These are phyloP conservation scores for Drosophila guanche DNA, from an alignment of 1,140 invertebrate genomes.

Conservation along the genomic window DNA sequence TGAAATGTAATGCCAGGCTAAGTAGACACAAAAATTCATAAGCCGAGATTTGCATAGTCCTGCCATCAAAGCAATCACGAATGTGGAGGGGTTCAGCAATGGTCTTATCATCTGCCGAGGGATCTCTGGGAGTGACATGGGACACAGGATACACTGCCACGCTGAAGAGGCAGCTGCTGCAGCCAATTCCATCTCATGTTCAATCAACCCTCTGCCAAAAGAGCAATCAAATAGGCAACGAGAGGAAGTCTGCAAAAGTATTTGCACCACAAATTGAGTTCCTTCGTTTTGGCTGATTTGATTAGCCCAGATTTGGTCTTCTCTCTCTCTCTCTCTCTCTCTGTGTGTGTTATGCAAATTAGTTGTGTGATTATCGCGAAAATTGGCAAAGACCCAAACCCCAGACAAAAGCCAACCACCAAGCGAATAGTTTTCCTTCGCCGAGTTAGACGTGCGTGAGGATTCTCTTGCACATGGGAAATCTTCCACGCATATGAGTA, in stretches of 20 bases:
- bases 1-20: constrained; percentile 53
- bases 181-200: no score
- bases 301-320: constrained; percentile 63
- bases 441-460: constrained; percentile 54
- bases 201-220: not conserved
- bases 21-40: constrained; percentile 3
- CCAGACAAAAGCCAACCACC: not conserved
- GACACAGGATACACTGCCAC: not conserved
- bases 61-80: constrained; percentile 35
- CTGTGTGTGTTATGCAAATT: constrained; percentile 74
- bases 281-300: constrained; percentile 59
- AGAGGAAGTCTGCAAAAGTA: constrained; percentile 15
- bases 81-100: constrained; percentile 4
- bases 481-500: constrained; percentile 64
- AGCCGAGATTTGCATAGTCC: constrained; percentile 52
- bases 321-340: constrained; percentile 6
- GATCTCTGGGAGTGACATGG: constrained; percentile 13
- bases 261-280: constrained; percentile 54
- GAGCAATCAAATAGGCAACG: no score
- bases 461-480: constrained; percentile 42
- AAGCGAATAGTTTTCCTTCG: constrained; percentile 41
- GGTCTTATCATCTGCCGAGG: constrained; percentile 17
- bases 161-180: not conserved
- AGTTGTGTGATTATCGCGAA: constrained; percentile 72
- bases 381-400: constrained; percentile 56